Base-by-base conservation (phyloP, 2,797 vertebrate genomes). In the Smutsia gigantea region DNA sequence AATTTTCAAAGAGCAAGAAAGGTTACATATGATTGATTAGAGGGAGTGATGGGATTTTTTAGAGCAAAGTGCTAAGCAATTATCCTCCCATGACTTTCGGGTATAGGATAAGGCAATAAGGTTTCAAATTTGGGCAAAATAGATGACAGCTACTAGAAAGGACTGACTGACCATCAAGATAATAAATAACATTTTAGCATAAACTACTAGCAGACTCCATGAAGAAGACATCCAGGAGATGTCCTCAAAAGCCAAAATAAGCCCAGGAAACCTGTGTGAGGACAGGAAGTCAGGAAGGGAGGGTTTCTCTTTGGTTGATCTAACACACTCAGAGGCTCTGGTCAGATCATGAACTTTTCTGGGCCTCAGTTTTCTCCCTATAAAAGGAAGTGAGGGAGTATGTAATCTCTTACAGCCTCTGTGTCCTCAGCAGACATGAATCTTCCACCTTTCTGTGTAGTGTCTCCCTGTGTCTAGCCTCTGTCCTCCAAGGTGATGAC, bases 1-100 rank as follows among this genome's bases (percentile, higher is more conserved):
- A 96, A 94, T 93, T 92, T 92, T 94, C 84, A 92, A 92, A 95
- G 68, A 88, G 39, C 53, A 79, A 92, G 68, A 91, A 88, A 87
- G 87, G 23, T 87, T 77, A 77, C 64, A 17, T 27, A 72, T 94
- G 87, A 97, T 90, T 95, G 94, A 95, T 93, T 90, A 92, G 10
- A 93, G 66, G 49, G 95, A 39, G 86, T 81, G 95, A 91, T 91
- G 95, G 59, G 25, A 72, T 90, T 93, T 63, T 93, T 87, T 25
- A 90, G 53, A 88, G 49, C 63, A 92, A 19, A 77, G 78, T 27
- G 29, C 39, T 92, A 90, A 72, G 90, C 85, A 96, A 92, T 96
- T 87, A 90, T 46, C 93, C 85, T 94, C 90, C 92, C 18, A 23
- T 87, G 84, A 88, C 93, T 96, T 87, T 74, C 11, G 34, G 87